These are phyloP conservation scores for Scleropages formosus DNA, from an alignment of 2,797 vertebrate genomes.

Conservation along the genomic window DNA sequence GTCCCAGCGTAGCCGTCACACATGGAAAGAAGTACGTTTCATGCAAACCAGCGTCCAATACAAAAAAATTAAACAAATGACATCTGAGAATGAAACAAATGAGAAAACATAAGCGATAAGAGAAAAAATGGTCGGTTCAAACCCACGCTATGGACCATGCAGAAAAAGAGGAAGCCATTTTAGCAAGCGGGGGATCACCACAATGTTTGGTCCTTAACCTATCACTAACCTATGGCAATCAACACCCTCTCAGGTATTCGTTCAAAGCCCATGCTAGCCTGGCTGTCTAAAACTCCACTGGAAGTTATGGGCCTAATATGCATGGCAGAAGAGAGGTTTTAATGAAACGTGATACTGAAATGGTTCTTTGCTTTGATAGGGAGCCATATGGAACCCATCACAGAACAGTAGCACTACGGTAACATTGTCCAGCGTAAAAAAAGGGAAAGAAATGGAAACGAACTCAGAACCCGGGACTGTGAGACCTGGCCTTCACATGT, in stretches of 20 bases:
- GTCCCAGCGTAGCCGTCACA: conserved; percentile 17
- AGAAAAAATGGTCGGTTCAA: conserved; percentile 6
- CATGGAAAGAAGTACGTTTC: conserved; percentile 31
- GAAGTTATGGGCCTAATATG: conserved; percentile 59
- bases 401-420: conserved; percentile 58
- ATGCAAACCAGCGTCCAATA: conserved; percentile 42
- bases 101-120: background rate
- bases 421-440: conserved; percentile 58
- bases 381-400: conserved; percentile 65
- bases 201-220: background rate
- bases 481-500: conserved; percentile 48
- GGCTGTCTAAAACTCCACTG: conserved; percentile 49
- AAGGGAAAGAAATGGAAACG: background rate
- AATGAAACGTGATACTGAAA: conserved; percentile 53
- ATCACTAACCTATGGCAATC: conserved; percentile 32
- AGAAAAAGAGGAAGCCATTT: conserved; percentile 15
- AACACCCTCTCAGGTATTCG: conserved; percentile 29
- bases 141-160: conserved; percentile 12
- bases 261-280: conserved; percentile 32
- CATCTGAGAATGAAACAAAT: conserved; percentile 35
- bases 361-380: conserved; percentile 47
- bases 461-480: conserved; percentile 48
- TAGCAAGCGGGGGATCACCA: background rate
- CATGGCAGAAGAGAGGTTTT: conserved; percentile 53
- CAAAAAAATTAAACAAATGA: conserved; percentile 20